A percentile compares a stretch with the other conserved stretches of the same genome.
These are phyloP conservation scores for Ovis canadensis DNA, from an alignment of 2,113 vertebrate species.

Conservation along the genomic window DNA sequence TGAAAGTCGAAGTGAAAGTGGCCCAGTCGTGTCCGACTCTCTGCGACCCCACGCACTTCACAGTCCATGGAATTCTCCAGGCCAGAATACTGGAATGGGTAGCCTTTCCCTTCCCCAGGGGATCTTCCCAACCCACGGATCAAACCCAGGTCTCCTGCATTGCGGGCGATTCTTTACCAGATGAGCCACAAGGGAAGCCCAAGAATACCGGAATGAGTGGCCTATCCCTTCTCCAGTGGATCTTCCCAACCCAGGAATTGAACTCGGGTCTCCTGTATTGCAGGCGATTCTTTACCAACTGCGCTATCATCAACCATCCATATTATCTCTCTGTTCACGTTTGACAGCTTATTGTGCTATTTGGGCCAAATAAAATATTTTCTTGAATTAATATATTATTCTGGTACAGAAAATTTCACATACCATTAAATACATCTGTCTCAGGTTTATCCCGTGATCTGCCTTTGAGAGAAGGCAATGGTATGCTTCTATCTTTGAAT, in stretches of 20 bases:
- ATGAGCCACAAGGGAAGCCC: neutral
- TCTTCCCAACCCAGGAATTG: neutral
- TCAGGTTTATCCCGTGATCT: neutral
- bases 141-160: neutral
- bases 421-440: neutral
- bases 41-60: fast-evolving
- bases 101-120: neutral
- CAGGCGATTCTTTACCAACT: neutral
- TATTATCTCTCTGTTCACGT: fast-evolving
- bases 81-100: neutral
- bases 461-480: neutral
- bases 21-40: neutral
- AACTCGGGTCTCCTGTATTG: neutral
- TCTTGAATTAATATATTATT: neutral
- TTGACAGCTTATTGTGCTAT: fast-evolving
- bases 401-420: neutral
- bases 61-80: neutral
- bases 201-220: neutral
- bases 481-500: neutral
- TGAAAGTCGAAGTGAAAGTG: neutral
- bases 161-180: neutral
- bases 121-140: neutral
- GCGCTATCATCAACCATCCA: neutral
- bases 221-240: neutral
- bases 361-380: fast-evolving